Evolutionary conservation across 2,888 invertebrate species (phyloP), one percentile per base, ranked within the genome.

Genomic region (Peribatodes rhomboidaria): DNA sequence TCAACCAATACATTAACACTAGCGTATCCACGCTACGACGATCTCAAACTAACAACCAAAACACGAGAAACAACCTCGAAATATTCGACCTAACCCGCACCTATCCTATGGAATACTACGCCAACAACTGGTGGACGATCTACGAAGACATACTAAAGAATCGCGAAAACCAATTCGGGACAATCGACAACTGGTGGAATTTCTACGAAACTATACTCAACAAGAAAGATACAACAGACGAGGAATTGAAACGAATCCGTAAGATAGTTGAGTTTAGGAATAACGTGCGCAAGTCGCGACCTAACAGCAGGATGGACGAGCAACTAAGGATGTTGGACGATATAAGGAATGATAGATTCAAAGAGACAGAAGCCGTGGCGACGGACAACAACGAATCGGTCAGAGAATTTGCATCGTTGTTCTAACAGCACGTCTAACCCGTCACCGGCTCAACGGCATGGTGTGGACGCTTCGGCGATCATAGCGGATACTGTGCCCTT

Each of bases 101-200:
- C 0, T 93, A 93, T 63, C 93, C 94, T 0, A 68, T 80, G 44
- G 83, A 93, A 66, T 94, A 92, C 63, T 94, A 94, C 75, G 94
- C 94, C 0, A 94, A 94, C 71, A 94, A 94, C 58, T 94, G 93
- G 94, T 94, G 94, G 94, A 73, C 81, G 0, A 94, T 94, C 1
- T 94, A 94, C 79, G 90, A 93, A 66, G 92, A 92, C 20, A 78
- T 94, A 0, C 63, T 94, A 0, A 91, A 87, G 50, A 92, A 80
- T 35, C 79, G 94, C 0, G 92, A 92, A 50, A 83, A 86, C 20
- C 93, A 93, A 69, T 94, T 92, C 76, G 94, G 94, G 0, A 88
- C 92, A 0, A 87, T 94, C 14, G 93, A 93, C 57, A 89, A 89
- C 67, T 94, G 94, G 94, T 94, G 94, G 94, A 82, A 77, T 1